phyloP scores from a whole-genome alignment of 2,113 vertebrate genomes.

The Hiodon alosoides region DNA sequence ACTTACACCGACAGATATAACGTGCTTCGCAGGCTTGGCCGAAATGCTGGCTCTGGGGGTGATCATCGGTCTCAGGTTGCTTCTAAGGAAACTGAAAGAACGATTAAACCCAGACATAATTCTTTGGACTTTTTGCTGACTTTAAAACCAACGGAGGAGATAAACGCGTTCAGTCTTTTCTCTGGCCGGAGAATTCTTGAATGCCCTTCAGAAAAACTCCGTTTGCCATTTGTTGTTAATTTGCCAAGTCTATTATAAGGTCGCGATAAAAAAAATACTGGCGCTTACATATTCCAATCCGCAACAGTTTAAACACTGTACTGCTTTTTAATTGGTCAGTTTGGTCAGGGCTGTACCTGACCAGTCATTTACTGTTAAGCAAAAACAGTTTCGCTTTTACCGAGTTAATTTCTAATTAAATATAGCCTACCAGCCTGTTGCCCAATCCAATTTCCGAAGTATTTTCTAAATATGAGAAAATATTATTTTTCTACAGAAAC shows the following conservation, averaged over 20 bases:
- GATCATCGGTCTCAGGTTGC: conserved; percentile 24
- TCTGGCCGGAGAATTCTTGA: not conserved
- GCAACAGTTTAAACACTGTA: conserved; percentile 16
- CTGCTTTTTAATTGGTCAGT: conserved; percentile 26
- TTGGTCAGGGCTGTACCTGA: not conserved
- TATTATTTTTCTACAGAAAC: too few relatives aligned
- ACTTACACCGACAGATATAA: conserved; percentile 37
- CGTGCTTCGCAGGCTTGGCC: conserved; percentile 39
- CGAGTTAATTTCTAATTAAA: too few relatives aligned
- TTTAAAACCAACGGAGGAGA: not conserved
- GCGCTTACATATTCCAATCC: conserved; percentile 26
- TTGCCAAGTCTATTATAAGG: conserved; percentile 37
- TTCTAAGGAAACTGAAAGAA: conserved; percentile 33
- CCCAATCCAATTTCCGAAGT: too few relatives aligned
- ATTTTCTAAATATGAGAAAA: too few relatives aligned
- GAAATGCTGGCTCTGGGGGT: conserved; percentile 28
- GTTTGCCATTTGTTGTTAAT: conserved; percentile 17
- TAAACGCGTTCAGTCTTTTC: not conserved
- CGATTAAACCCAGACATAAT: conserved; percentile 35
- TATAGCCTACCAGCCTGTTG: too few relatives aligned
- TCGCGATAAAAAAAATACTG: conserved; percentile 9
- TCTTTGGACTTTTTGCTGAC: not conserved
- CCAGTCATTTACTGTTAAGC: not conserved
- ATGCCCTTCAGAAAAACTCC: conserved; percentile 20
- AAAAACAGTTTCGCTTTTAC: conserved; percentile 12